A percentile compares a stretch with the other conserved stretches of the same genome.
Conservation (phyloP, 2,888 invertebrate species). For the Megalurothrips usitatus region DNA sequence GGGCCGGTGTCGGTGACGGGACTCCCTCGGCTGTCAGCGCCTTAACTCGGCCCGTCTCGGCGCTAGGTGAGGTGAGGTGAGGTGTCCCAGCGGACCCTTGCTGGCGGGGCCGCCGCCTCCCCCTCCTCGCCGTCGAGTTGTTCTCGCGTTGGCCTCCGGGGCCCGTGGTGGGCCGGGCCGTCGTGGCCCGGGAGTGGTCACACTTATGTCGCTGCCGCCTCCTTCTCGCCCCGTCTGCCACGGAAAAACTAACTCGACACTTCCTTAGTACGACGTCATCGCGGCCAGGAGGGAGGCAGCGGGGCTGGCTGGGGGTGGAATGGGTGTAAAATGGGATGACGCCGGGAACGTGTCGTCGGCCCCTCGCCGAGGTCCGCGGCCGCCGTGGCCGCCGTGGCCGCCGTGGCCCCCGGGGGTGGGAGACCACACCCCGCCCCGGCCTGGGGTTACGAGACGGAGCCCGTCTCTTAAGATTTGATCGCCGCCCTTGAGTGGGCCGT, state of each 20-base stretch:
- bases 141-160: not conserved
- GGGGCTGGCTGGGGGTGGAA: not conserved
- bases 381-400: too few relatives aligned
- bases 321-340: too few relatives aligned
- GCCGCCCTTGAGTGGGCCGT: not conserved
- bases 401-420: too few relatives aligned
- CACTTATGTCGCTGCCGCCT: not conserved
- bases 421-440: not conserved
- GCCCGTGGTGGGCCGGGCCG: not conserved
- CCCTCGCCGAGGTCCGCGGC: too few relatives aligned
- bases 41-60: not conserved
- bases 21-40: not conserved
- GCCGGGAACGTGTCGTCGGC: too few relatives aligned
- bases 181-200: not conserved
- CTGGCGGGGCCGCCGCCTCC: not conserved
- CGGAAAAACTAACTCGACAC: too few relatives aligned
- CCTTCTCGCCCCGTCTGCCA: too few relatives aligned
- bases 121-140: not conserved
- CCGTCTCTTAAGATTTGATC: slow-evolving; percentile 23
- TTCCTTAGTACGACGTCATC: too few relatives aligned
- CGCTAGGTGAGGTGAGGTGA: not conserved
- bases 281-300: not conserved
- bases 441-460: not conserved
- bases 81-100: not conserved
- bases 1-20: not conserved